Evolutionary conservation across 1,140 invertebrate species (phyloP).

Genomic region (Camponotus vicinus): DNA sequence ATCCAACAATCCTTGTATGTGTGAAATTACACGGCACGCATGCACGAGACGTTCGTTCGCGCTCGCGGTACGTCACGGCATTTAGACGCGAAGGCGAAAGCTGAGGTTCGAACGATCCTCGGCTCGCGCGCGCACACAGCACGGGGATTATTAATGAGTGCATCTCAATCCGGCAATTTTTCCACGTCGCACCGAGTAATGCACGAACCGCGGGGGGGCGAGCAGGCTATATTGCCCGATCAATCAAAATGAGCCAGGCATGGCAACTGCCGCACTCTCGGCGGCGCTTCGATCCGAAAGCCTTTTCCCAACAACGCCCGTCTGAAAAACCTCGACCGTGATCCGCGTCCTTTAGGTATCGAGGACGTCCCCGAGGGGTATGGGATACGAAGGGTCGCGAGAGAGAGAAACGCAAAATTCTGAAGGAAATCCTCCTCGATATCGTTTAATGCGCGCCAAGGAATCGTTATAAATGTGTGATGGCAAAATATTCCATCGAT

Average conservation of each 20-base stretch:
- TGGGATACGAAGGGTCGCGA: not conserved
- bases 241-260: slow-evolving; percentile 83
- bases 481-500: slow-evolving; percentile 43
- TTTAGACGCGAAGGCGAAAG: slow-evolving; percentile 67
- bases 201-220: slow-evolving; percentile 84
- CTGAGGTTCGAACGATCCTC: slow-evolving; percentile 36
- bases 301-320: slow-evolving; percentile 63
- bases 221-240: slow-evolving; percentile 85
- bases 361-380: slow-evolving; percentile 38
- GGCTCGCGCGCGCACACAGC: slow-evolving; percentile 23
- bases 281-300: slow-evolving; percentile 67
- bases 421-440: not conserved
- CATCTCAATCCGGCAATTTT: slow-evolving; percentile 86
- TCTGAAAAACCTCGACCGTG: slow-evolving; percentile 68
- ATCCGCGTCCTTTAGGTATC: slow-evolving; percentile 55
- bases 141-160: slow-evolving; percentile 85
- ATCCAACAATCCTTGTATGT: slow-evolving; percentile 19
- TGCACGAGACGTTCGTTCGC: slow-evolving; percentile 22
- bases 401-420: not conserved
- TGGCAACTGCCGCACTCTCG: slow-evolving; percentile 75
- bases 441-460: not conserved
- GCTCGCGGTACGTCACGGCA: slow-evolving; percentile 58
- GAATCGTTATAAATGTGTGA: slow-evolving; percentile 54
- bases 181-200: slow-evolving; percentile 84
- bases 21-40: slow-evolving; percentile 25